Evolutionary conservation across 2,888 invertebrate genomes (phyloP).

Genomic region (Hypena proboscidalis): DNA sequence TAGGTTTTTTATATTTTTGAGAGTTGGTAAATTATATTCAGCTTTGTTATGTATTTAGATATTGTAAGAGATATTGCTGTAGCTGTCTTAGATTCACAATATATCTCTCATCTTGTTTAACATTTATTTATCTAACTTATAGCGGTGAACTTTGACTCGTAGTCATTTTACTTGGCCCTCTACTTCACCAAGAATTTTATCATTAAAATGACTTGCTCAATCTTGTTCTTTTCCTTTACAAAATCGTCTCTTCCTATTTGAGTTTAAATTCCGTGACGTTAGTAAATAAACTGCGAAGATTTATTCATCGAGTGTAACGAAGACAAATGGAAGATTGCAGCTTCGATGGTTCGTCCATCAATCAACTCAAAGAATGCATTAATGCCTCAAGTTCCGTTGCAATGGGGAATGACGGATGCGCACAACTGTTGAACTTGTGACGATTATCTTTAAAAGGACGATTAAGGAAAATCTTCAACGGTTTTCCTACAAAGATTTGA

Average conservation of each 20-base stretch:
- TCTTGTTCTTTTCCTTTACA: neutral
- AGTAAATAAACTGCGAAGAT: constrained; percentile 19
- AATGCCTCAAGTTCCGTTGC: constrained; percentile 44
- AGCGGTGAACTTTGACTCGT: no score
- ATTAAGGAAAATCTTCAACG: constrained; percentile 39
- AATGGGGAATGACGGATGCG: constrained; percentile 58
- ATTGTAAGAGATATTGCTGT: no score
- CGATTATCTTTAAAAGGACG: constrained; percentile 53
- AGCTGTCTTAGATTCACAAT: no score
- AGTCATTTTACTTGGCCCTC: no score
- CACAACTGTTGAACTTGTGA: constrained; percentile 61
- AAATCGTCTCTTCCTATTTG: constrained; percentile 5
- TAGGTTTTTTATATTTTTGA: no score
- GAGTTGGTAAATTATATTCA: no score
- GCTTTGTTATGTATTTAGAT: no score
- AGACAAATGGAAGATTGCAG: constrained; percentile 53
- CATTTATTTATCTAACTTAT: no score
- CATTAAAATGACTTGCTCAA: constrained; percentile 1
- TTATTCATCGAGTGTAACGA: constrained; percentile 33
- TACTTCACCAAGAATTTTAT: no score
- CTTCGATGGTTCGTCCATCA: constrained; percentile 46
- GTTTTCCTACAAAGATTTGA: constrained; percentile 32
- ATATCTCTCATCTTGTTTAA: no score
- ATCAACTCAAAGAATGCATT: constrained; percentile 60
- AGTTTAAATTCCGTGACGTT: constrained; percentile 10